Conservation (phyloP, 2,888 invertebrate species). For the Stegana nigrithorax region DNA sequence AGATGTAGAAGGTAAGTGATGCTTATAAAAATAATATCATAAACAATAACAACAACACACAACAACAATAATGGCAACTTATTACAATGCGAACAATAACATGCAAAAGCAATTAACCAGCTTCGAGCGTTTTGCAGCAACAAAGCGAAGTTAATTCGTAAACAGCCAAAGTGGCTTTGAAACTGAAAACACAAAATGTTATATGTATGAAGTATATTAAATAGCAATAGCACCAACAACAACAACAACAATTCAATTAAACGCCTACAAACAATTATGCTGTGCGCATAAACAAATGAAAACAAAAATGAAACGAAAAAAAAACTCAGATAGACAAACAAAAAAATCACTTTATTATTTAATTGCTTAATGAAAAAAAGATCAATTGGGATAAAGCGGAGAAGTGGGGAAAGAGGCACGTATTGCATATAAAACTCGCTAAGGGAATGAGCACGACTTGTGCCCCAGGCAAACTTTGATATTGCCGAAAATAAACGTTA, state of each 20-base stretch:
- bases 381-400: too few species aligned
- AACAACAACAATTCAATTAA: slow-evolving; percentile 12
- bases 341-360: slow-evolving; percentile 60
- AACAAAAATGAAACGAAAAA: slow-evolving; percentile 37
- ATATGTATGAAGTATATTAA: not conserved
- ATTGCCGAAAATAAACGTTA: not conserved
- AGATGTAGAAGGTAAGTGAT: slow-evolving; percentile 72
- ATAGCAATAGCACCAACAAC: not conserved
- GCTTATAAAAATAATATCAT: not conserved
- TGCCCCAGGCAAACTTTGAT: slow-evolving; percentile 1
- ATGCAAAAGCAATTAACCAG: slow-evolving; percentile 7
- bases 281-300: slow-evolving; percentile 6
- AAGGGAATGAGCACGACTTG: not conserved
- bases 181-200: too few species aligned
- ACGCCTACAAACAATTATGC: slow-evolving; percentile 16
- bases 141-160: too few species aligned
- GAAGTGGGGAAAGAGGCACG: too few species aligned
- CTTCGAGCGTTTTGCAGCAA: too few species aligned
- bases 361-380: slow-evolving; percentile 54
- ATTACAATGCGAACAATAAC: not conserved
- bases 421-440: too few species aligned
- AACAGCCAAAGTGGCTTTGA: too few species aligned
- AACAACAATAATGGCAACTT: not conserved
- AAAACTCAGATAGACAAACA: slow-evolving; percentile 5
- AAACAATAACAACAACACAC: not conserved